Percentiles rank a stretch among this genome's conserved stretches.
Conservation (phyloP, 2,113 vertebrate genomes). For the Colaptes auratus region DNA sequence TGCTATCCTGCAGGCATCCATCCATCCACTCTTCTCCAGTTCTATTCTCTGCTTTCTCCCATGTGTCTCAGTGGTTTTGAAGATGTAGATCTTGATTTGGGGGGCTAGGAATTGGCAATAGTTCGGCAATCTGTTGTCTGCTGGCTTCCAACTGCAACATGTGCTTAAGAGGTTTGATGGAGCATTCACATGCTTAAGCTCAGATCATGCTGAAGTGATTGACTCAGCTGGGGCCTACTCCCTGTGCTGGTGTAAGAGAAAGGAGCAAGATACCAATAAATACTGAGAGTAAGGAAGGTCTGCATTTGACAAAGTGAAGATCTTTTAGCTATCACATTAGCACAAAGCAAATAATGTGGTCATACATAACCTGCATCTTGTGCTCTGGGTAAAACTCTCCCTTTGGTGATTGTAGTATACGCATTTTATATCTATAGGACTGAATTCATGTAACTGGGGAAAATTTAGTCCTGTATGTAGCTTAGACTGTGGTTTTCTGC, state of each 20-base stretch:
- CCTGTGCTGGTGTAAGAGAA: neutral
- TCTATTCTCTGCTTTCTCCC: neutral
- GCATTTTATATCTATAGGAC: neutral
- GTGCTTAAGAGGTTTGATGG: neutral
- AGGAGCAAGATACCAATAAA: neutral
- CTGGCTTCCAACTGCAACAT: neutral
- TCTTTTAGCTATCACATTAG: neutral
- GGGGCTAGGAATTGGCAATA: neutral
- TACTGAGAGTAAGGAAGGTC: neutral
- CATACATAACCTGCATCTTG: neutral
- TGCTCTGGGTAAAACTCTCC: neutral
- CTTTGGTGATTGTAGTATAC: neutral
- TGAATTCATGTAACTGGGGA: neutral
- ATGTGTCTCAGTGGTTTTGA: neutral
- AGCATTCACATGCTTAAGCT: neutral
- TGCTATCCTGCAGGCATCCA: neutral
- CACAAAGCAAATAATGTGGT: neutral
- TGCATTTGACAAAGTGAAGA: neutral
- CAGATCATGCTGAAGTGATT: neutral
- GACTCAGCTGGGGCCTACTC: neutral
- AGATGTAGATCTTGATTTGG: neutral
- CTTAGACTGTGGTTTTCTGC: neutral
- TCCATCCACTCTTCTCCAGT: neutral
- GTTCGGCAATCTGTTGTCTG: neutral
- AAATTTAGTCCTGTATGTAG: neutral